Percentiles rank a stretch among this genome's conserved stretches.
phyloP scores from a whole-genome alignment of 2,797 vertebrate genomes.

The Benthosema pterotum region DNA sequence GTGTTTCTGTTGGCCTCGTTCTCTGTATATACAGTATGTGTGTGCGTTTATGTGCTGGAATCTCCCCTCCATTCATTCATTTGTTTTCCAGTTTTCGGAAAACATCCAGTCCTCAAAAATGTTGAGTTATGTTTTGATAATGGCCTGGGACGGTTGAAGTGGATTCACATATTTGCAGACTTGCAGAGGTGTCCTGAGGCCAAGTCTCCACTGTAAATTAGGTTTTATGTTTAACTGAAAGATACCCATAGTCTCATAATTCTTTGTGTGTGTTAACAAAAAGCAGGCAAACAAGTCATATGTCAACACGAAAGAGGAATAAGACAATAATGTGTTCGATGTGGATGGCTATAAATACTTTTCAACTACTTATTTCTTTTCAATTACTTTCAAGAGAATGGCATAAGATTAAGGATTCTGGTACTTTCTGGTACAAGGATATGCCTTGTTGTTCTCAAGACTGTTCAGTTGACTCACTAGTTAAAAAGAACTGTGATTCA shows the following conservation, averaged over 20 bases:
- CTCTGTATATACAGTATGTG: conserved; percentile 2
- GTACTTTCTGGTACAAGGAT: too few relatives aligned
- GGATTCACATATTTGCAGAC: not conserved
- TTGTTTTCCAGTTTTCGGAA: not conserved
- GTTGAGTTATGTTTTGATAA: conserved; percentile 1
- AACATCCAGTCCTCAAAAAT: conserved; percentile 4
- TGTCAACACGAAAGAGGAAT: too few relatives aligned
- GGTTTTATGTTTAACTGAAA: not conserved
- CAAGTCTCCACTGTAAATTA: conserved; percentile 56
- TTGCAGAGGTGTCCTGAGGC: conserved; percentile 10
- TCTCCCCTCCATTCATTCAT: conserved; percentile 6
- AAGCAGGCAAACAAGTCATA: too few relatives aligned
- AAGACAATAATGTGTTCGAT: too few relatives aligned
- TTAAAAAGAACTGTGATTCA: too few relatives aligned
- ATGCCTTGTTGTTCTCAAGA: not conserved
- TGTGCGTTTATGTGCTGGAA: not conserved
- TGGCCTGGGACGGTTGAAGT: not conserved
- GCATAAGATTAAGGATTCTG: too few relatives aligned
- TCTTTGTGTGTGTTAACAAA: not conserved
- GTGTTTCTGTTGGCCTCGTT: conserved; percentile 41
- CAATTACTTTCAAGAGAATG: too few relatives aligned
- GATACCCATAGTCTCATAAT: too few relatives aligned
- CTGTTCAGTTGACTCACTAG: not conserved
- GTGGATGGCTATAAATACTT: too few relatives aligned
- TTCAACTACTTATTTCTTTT: too few relatives aligned